A percentile compares a stretch with the other conserved stretches of the same genome.
These are phyloP conservation scores for Raja brachyura DNA, from an alignment of 2,113 vertebrate genomes.

Conservation along the genomic window DNA sequence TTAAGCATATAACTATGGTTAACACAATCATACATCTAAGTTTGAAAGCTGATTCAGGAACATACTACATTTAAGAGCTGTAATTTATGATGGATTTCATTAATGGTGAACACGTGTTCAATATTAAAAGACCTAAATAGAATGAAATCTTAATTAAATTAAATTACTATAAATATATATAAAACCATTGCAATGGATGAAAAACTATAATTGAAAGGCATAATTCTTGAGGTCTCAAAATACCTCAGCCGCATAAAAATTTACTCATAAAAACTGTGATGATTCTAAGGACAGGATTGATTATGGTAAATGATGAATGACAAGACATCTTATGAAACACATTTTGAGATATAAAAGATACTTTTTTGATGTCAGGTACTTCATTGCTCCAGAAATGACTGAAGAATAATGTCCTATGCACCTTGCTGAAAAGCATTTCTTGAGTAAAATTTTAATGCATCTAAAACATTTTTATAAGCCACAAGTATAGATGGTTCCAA, in stretches of 20 bases:
- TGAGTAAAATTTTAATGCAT: neutral
- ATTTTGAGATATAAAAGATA: neutral
- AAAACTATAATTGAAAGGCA: neutral
- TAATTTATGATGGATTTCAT: neutral
- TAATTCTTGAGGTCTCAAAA: neutral
- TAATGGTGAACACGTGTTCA: neutral
- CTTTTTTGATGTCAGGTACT: neutral
- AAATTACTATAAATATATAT: neutral
- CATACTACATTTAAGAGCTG: neutral
- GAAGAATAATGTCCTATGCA: neutral
- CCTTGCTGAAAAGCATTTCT: neutral
- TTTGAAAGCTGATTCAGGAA: neutral
- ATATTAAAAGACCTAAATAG: too few species aligned
- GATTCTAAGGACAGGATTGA: neutral
- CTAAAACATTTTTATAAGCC: neutral
- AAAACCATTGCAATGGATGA: neutral
- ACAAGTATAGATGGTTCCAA: neutral
- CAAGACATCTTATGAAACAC: neutral
- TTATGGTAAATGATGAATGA: neutral
- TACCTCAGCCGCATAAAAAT: neutral
- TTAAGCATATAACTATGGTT: neutral
- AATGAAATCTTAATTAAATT: too few species aligned
- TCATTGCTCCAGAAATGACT: neutral
- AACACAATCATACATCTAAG: neutral
- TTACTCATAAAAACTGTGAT: neutral